These are phyloP conservation scores for Thelaira solivaga DNA, from an alignment of 2,888 invertebrate genomes.

Conservation along the genomic window DNA sequence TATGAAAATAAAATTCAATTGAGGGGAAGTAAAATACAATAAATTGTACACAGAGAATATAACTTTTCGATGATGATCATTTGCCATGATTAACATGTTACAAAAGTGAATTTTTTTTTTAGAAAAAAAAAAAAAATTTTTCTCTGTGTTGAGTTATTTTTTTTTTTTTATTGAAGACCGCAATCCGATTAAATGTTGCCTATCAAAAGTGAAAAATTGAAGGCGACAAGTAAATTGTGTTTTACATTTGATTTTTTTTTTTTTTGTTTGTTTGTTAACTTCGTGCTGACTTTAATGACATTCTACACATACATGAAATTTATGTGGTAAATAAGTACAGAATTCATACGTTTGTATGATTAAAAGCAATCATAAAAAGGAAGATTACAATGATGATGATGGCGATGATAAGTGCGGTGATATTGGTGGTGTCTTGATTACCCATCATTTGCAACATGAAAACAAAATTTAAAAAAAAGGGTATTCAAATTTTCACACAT, in stretches of 20 bases:
- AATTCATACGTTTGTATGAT: constrained; percentile 5
- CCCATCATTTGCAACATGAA: constrained; percentile 8
- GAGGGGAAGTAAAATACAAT: background rate
- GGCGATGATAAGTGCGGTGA: background rate
- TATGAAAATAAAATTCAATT: constrained; percentile 4
- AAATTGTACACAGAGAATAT: background rate
- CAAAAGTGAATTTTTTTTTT: no score
- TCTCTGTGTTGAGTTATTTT: constrained; percentile 48
- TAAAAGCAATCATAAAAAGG: constrained; percentile 35
- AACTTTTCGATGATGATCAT: no score
- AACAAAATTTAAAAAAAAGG: background rate
- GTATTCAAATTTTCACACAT: constrained; percentile 33
- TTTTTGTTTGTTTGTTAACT: background rate
- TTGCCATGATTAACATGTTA: no score
- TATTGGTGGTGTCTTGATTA: constrained; percentile 15
- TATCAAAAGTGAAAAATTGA: constrained; percentile 46
- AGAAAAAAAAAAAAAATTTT: no score
- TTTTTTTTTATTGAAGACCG: constrained; percentile 51
- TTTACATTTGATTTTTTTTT: background rate
- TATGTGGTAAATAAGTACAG: constrained; percentile 1
- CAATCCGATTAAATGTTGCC: constrained; percentile 52
- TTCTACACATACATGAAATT: constrained; percentile 4
- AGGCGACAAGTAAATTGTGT: constrained; percentile 55
- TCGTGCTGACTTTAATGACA: constrained; percentile 33
- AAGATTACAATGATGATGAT: background rate